Base-by-base conservation (phyloP, 2,113 vertebrate genomes). In the Varanus komodoensis region DNA sequence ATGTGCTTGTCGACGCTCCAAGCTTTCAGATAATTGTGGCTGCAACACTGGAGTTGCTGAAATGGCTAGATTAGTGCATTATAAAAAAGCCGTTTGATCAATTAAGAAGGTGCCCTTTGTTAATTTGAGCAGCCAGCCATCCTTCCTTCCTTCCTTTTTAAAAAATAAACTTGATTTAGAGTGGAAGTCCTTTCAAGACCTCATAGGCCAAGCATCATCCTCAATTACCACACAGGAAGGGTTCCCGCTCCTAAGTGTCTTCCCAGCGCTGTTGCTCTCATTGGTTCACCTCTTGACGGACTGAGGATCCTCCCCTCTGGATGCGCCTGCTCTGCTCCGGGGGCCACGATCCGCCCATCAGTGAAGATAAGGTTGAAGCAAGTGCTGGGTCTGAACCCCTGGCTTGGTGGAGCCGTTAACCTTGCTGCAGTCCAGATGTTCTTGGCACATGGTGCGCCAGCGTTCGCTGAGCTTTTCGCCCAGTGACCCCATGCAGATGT, bases 1-100 rank as follows among this genome's bases (percentile, higher is more conserved):
- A 21, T 3, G 32, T 0, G 0, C 25, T 0, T 38, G 15, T 78
- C 57, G 1, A 38, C 0, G 0, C 6, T 2, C 14, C 19, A 0
- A 87, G 90, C 48, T 83, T 78, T 87, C n/a, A 32, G 57, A 2
- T 19, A 0, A 12, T 1, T 34, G 44, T n/a, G 88, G 44, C 29
- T n/a, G 17, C 84, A 7, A 29, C 23, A 21, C 4, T 68, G 67
- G 38, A 38, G 23, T 44, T 67, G 34, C 34, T 68, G 61, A 38
- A 67, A 44, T 19, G 48, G 14, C 52, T 32, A 34, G 84, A 21
- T 52, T 15, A 27, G 68, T 69, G 27, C 48, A 71, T 23, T 52
- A 32, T 50, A 69, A 50, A 44, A 78, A 21, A 32, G 27, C 84
- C 44, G 12, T 85, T 73, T 73, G 44, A 48, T 71, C 29, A 71